Evolutionary conservation across 2,113 vertebrate genomes (phyloP), one percentile per base, ranked within the genome.

Genomic region (Trachemys scripta): DNA sequence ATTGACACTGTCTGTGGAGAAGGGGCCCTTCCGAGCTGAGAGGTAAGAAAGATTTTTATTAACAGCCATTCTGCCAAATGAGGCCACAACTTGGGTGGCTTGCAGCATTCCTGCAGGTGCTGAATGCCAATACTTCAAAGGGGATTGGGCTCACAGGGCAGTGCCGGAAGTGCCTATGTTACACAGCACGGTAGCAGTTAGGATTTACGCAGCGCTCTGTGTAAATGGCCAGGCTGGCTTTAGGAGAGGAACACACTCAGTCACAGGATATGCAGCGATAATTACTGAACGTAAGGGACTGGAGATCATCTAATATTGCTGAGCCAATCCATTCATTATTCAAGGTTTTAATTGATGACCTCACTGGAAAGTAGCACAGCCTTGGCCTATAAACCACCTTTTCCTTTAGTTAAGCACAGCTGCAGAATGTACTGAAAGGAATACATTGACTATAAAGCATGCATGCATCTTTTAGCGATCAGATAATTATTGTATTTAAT

Each of bases 311-410:
- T 91, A 96, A 86, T 82, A 94, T 65, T 88, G 75, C 96, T 87
- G 89, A 94, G 95, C 91, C 97, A 95, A 96, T 92, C 96, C 89
- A 82, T 97, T 98, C 92, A 95, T 96, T 97, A 96, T 97, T 97
- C 97, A 98, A 96, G 90, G 96, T 94, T 96, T 97, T 98, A 97
- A 98, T 94, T 97, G 98, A 97, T 94, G 97, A 87, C 92, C 9
- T 1, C 91, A 91, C 96, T 1, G 0, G 93, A 95, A 96, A 80
- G 88, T 91, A 93, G 92, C 81, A 45, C 56, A 85, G 94, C 90
- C 82, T 96, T 95, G 93, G 96, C 96, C 90, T 88, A 79, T 93
- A 97, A 96, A 96, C 82, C 88, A 91, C 85, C 95, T 75, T 79
- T 95, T 91, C 87, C 88, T 97, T 91, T 85, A 50, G 96, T 96